Evolutionary conservation across 1,140 invertebrate species (phyloP).

Genomic region (Gonioctena quinquepunctata): DNA sequence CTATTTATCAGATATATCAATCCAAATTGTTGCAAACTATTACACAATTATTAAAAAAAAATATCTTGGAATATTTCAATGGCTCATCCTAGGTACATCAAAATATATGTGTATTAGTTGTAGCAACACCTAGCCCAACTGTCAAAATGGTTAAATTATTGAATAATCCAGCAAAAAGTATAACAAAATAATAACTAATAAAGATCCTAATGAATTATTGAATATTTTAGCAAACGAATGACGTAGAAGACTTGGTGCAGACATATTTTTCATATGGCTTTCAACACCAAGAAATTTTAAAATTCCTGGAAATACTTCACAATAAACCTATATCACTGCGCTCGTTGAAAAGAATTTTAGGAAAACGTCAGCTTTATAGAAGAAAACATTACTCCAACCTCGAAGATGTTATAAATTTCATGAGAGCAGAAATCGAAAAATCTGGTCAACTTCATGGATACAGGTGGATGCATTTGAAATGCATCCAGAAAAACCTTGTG

Average conservation of each 20-base stretch:
- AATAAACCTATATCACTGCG: background rate
- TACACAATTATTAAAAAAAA: too few relatives aligned
- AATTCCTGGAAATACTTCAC: background rate
- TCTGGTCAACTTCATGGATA: conserved; percentile 2
- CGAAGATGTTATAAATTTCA: background rate
- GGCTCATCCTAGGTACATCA: too few relatives aligned
- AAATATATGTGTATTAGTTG: too few relatives aligned
- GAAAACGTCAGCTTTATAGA: background rate
- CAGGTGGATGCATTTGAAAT: background rate
- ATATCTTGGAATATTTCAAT: too few relatives aligned
- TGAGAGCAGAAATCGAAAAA: background rate
- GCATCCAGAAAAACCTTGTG: background rate
- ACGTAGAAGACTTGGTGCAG: background rate
- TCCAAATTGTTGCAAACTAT: too few relatives aligned
- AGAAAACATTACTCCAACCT: background rate
- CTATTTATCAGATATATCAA: too few relatives aligned
- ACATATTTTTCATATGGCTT: background rate
- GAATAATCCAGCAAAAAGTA: too few relatives aligned
- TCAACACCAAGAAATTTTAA: background rate
- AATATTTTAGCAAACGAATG: too few relatives aligned
- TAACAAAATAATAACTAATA: too few relatives aligned
- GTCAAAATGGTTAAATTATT: too few relatives aligned
- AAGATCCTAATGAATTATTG: too few relatives aligned
- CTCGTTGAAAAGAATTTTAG: background rate
- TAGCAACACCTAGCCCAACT: too few relatives aligned